These are phyloP conservation scores for Apodemus agrarius DNA, from an alignment of 2,797 vertebrate genomes.

Conservation along the genomic window DNA sequence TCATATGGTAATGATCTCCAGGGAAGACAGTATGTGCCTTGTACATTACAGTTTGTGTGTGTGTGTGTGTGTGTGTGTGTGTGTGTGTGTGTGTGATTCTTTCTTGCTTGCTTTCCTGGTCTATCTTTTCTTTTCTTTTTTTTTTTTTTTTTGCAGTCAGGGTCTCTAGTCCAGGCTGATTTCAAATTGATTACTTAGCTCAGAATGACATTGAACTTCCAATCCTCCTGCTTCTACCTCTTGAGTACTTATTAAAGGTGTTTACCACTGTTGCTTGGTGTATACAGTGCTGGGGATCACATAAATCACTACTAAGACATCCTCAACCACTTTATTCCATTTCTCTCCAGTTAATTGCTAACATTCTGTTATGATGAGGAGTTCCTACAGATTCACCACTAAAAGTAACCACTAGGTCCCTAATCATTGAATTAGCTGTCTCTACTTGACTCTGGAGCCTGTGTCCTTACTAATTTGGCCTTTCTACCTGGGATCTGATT, in stretches of 20 bases:
- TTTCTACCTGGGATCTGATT: constrained; percentile 67
- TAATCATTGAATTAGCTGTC: constrained; percentile 88
- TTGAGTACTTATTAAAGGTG: neutral
- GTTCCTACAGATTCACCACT: constrained; percentile 88
- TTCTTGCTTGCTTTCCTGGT: neutral
- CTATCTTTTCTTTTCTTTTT: neutral
- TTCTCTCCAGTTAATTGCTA: constrained; percentile 77
- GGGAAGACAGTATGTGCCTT: neutral
- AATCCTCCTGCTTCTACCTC: neutral
- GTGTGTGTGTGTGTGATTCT: neutral
- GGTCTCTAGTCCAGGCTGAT: neutral
- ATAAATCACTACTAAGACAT: neutral
- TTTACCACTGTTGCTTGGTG: neutral
- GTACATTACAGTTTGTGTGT: neutral
- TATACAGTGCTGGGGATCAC: neutral
- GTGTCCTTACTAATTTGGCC: constrained; percentile 92
- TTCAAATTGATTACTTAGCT: neutral
- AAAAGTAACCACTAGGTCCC: constrained; percentile 89
- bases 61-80: neutral
- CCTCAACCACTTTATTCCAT: constrained; percentile 88
- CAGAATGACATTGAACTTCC: no score
- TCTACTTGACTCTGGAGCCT: constrained; percentile 91
- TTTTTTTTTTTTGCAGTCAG: neutral
- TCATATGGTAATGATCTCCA: neutral
- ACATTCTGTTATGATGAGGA: constrained; percentile 90